Evolutionary conservation across 1,140 invertebrate genomes (phyloP).

Genomic region (Drosophila orena): DNA sequence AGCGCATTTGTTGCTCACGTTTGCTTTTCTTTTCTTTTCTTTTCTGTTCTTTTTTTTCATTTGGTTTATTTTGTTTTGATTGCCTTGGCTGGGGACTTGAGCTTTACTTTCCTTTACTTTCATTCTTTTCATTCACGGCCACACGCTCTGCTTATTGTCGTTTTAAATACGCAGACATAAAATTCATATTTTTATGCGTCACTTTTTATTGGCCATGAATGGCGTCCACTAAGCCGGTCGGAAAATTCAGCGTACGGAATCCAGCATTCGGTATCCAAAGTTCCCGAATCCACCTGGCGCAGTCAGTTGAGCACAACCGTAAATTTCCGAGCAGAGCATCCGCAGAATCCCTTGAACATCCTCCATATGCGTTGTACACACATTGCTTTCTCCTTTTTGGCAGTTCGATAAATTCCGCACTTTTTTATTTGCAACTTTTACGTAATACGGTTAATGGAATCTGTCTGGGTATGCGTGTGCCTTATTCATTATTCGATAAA

Average conservation of each 20-base stretch:
- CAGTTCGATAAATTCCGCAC: constrained; percentile 38
- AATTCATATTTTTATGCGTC: constrained; percentile 79
- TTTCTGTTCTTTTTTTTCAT: not conserved
- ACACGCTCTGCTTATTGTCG: constrained; percentile 65
- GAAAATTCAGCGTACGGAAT: not conserved
- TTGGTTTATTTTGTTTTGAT: constrained; percentile 50
- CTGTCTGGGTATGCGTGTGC: constrained; percentile 5
- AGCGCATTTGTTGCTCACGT: constrained; percentile 63
- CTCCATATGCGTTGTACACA: not conserved
- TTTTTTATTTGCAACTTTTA: constrained; percentile 47
- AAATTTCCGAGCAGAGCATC: constrained; percentile 44
- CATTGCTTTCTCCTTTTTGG: not conserved
- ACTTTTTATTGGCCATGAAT: constrained; percentile 75
- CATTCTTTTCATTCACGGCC: not conserved
- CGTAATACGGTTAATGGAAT: constrained; percentile 51
- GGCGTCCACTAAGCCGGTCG: constrained; percentile 12
- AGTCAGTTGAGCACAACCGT: constrained; percentile 44
- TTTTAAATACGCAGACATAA: constrained; percentile 79
- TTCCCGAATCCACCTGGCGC: constrained; percentile 25
- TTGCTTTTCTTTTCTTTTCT: constrained; percentile 13
- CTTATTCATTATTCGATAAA: constrained; percentile 54
- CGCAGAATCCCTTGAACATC: constrained; percentile 20
- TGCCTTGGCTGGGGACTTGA: constrained; percentile 28
- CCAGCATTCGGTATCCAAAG: not conserved
- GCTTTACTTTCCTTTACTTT: constrained; percentile 26